A percentile compares a stretch with the other conserved stretches of the same genome.
phyloP scores from a whole-genome alignment of 2,888 invertebrate genomes.

The Dynastes maya region DNA sequence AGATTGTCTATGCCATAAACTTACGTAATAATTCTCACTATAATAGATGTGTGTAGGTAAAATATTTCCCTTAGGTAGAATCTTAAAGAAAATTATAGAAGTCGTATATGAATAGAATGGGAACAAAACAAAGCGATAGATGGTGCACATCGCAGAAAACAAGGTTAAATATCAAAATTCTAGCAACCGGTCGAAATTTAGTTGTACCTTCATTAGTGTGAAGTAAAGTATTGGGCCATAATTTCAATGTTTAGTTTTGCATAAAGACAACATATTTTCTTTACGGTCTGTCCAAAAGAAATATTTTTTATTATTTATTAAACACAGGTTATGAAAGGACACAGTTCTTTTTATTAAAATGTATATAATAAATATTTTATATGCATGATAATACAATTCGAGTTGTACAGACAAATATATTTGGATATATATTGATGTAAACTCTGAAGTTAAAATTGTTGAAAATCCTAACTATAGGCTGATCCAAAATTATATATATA shows the following conservation, averaged over 20 bases:
- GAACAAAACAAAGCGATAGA: neutral
- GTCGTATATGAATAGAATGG: neutral
- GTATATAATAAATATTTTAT: slow-evolving; percentile 36
- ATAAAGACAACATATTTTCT: neutral
- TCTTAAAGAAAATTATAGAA: neutral
- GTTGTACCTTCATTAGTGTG: no score
- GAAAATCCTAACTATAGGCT: slow-evolving; percentile 9
- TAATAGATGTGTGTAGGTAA: neutral
- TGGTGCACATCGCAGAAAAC: no score
- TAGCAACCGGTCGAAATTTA: no score
- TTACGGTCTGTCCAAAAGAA: neutral
- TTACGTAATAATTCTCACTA: slow-evolving; percentile 43
- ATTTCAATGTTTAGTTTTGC: no score
- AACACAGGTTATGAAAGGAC: slow-evolving; percentile 28
- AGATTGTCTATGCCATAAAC: slow-evolving; percentile 51
- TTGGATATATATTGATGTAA: slow-evolving; percentile 26
- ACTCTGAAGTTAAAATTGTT: slow-evolving; percentile 25
- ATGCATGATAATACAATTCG: slow-evolving; percentile 35
- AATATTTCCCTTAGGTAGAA: slow-evolving; percentile 17
- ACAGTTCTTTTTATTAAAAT: slow-evolving; percentile 31
- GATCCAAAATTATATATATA: slow-evolving; percentile 34
- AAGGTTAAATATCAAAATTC: no score
- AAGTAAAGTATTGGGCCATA: no score
- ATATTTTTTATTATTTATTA: neutral
- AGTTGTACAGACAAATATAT: slow-evolving; percentile 31